Base-by-base conservation (phyloP, 2,113 vertebrate genomes). In the Thamnaconus septentrionalis region DNA sequence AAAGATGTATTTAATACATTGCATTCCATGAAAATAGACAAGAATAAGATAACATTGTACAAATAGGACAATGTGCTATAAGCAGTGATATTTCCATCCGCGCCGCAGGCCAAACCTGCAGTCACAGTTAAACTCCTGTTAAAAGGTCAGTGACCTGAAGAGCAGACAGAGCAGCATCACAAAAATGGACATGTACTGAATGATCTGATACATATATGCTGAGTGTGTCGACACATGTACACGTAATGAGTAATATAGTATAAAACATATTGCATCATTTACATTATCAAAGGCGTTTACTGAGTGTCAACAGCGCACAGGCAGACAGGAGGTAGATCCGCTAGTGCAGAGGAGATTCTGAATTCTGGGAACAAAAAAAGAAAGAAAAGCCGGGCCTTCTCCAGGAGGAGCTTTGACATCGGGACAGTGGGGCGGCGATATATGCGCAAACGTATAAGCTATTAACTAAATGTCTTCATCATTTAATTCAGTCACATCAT, bases 401-500 rank as follows among this genome's bases (percentile, higher is more conserved):
- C 18, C 39, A 3, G 3, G 53, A 18, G 59, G 56, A 79, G 67
- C 72, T 56, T 60, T 68, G 71, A 69, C 78, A 77, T 31, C 50
- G 42, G 40, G 50, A 42, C 31, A 61, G 44, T 54, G 56, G 52
- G 48, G 62, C 50, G 52, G 66, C 12, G 3, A 51, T 64, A 82
- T 48, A 54, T 59, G 42, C 41, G 6, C 64, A 59, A 75, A 64
- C 56, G 55, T 46, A 66, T 31, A 46, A 70, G 57, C 71, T 55
- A 71, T 79, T 73, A 79, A 69, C 70, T 61, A 61, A 73, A 81
- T 53, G 71, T 71, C 56, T 46, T 77, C 57, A 52, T 66, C 68
- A 61, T 62, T 81, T 71, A 61, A 76, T 76, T 78, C 66, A 41
- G 44, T 55, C 60, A 59, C 75, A 51, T 44, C 67, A 56, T 65